These are phyloP conservation scores for Goniozus legneri DNA, from an alignment of 1,140 invertebrate genomes.

Conservation along the genomic window DNA sequence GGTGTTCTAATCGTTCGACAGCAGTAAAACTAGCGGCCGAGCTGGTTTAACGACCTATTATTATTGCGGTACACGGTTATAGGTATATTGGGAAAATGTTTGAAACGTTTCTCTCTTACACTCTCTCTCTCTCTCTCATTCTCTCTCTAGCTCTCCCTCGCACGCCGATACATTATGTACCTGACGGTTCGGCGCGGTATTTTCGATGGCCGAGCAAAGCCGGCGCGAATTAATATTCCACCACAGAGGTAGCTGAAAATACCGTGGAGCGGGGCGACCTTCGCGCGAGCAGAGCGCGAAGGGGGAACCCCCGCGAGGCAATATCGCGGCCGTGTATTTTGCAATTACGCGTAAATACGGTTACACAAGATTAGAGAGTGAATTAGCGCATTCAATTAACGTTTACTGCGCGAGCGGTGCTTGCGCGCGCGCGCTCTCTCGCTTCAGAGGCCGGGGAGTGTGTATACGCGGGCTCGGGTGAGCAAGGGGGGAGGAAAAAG, in stretches of 20 bases:
- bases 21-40: no score
- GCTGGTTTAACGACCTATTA: no score
- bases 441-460: background rate
- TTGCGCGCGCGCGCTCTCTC: constrained; percentile 14
- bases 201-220: constrained; percentile 9
- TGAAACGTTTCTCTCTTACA: no score
- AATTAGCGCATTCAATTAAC: constrained; percentile 51
- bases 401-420: no score
- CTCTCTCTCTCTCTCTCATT: no score
- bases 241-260: constrained; percentile 19
- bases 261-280: constrained; percentile 15
- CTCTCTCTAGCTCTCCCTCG: no score
- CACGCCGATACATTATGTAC: constrained; percentile 16
- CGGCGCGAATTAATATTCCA: constrained; percentile 30
- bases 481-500: background rate
- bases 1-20: no score
- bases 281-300: constrained; percentile 9
- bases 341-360: constrained; percentile 46
- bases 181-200: constrained; percentile 18
- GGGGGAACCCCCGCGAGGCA: constrained; percentile 18
- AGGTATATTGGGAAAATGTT: no score
- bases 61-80: no score
- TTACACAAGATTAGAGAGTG: constrained; percentile 42
- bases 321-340: constrained; percentile 39
- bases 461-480: background rate